These are phyloP conservation scores for Notamacropus eugenii DNA, from an alignment of 2,797 vertebrate genomes.

Conservation along the genomic window DNA sequence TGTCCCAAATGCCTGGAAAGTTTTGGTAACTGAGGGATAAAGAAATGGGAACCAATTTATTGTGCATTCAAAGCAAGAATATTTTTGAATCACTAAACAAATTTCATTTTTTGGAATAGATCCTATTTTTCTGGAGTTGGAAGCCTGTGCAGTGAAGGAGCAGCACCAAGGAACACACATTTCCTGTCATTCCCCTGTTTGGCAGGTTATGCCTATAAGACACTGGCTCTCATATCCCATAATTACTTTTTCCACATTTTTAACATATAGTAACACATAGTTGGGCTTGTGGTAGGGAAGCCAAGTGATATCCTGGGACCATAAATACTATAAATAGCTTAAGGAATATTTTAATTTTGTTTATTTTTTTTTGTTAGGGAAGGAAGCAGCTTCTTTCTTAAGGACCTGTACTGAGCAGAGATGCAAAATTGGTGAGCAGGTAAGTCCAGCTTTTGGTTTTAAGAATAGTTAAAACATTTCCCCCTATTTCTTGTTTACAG, in stretches of 20 bases:
- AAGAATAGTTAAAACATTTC: background rate
- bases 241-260: constrained; percentile 87
- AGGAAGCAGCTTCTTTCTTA: constrained; percentile 84
- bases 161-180: constrained; percentile 72
- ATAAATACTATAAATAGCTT: constrained; percentile 86
- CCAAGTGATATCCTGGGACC: constrained; percentile 84
- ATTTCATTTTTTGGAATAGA: constrained; percentile 70
- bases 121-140: constrained; percentile 65
- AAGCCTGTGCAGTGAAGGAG: constrained; percentile 66
- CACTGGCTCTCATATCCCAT: constrained; percentile 84
- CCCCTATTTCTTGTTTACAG: constrained; percentile 27
- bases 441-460: constrained; percentile 68
- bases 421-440: constrained; percentile 75
- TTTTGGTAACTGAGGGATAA: constrained; percentile 64
- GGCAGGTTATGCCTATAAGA: constrained; percentile 86
- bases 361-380: constrained; percentile 85
- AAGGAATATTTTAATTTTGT: constrained; percentile 84
- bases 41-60: constrained; percentile 69
- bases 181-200: constrained; percentile 82
- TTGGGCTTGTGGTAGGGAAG: constrained; percentile 85
- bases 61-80: constrained; percentile 68
- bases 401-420: constrained; percentile 77
- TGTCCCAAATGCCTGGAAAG: constrained; percentile 68
- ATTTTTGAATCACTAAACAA: constrained; percentile 73
- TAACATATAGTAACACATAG: constrained; percentile 89